These are phyloP conservation scores for Helicoverpa zea DNA, from an alignment of 1,140 invertebrate genomes.

Conservation along the genomic window DNA sequence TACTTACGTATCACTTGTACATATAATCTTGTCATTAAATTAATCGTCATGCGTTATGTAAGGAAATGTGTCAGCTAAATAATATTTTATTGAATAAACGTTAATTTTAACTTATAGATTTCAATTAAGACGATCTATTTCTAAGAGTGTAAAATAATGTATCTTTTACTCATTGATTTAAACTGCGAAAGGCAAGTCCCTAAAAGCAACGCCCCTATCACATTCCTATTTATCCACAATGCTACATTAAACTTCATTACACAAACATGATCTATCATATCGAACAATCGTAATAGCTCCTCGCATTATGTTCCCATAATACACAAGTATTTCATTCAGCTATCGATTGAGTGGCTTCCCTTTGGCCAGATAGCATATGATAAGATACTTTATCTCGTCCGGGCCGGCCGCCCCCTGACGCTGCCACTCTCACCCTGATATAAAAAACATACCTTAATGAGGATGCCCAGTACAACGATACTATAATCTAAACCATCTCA, in stretches of 20 bases:
- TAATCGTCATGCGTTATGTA: no score
- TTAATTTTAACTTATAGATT: no score
- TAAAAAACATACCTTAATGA: constrained; percentile 60
- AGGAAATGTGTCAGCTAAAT: no score
- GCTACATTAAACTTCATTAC: background rate
- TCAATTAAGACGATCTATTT: no score
- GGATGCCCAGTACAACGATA: constrained; percentile 42
- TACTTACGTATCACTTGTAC: no score
- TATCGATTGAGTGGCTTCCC: constrained; percentile 75
- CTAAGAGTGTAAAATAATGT: no score
- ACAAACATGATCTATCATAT: background rate
- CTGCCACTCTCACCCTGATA: constrained; percentile 59
- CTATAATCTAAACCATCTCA: background rate
- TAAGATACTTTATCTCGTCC: constrained; percentile 78
- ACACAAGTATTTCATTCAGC: constrained; percentile 27
- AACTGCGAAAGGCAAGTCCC: background rate
- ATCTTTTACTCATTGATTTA: no score
- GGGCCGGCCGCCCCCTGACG: constrained; percentile 59
- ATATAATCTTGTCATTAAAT: no score
- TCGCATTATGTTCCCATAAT: constrained; percentile 45
- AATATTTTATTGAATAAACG: no score
- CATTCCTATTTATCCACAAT: background rate
- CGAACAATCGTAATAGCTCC: constrained; percentile 31
- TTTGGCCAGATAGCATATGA: constrained; percentile 66
- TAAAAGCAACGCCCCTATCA: background rate